Evolutionary conservation across 2,797 vertebrate species (phyloP), one percentile per base, ranked within the genome.

Genomic region (Lutjanus campechanus): DNA sequence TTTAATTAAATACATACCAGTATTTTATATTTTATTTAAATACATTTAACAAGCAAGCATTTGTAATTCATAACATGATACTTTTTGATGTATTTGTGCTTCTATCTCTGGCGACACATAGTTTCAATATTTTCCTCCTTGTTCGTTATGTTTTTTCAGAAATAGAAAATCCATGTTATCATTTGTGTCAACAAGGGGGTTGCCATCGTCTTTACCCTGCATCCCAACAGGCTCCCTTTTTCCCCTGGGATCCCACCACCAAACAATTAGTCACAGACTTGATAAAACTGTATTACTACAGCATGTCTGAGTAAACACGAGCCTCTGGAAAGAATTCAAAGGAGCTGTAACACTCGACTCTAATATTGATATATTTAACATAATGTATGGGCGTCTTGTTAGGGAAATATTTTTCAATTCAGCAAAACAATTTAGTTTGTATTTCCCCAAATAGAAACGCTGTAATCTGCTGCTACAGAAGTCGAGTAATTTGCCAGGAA

Each of bases 221-320:
- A 67, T 82, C 83, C 58, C 44, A 70, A 25, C 56, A 65, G 74
- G 49, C 58, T 59, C 44, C 43, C 41, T 40, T 78, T 69, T 68
- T 77, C 73, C 71, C 63, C 3, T 36, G 58, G 63, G 81, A 76
- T 58, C 43, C 59, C 20, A 67, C 68, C 40, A 44, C 49, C 59
- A 66, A 79, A 76, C 64, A 77, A 77, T 79, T 77, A 80, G 70
- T 69, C 63, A 67, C 54, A 53, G 73, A 69, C 54, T 59, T 74
- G 73, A 83, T 80, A 61, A 60, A 66, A 77, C 16, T 71, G 63
- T 59, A 58, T 47, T 69, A 53, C 49, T 11, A 50, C 69, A 65
- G 55, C 17, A 15, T 11, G 50, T 72, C 41, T 59, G 17, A 10
- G 61, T 59, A 56, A 82, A 85, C 81, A 79, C 1, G 16, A 19